Base-by-base conservation (phyloP, 2,113 vertebrate genomes). In the Apodemus speciosus region DNA sequence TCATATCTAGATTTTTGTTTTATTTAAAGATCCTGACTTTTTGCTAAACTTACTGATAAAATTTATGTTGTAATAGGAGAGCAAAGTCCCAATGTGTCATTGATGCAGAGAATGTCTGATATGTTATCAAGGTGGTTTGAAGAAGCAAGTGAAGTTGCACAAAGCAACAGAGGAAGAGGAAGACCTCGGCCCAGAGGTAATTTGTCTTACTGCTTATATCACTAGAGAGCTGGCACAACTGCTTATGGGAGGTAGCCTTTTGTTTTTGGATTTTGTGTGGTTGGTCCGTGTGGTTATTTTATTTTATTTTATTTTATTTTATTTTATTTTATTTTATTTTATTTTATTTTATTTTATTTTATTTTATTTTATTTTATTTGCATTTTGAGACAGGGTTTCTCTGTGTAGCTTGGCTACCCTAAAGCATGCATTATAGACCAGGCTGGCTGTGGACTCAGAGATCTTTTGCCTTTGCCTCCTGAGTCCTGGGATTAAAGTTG, bases 91-190 rank as follows among this genome's bases (percentile, higher is more conserved):
- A 99, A 99, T 2, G 99, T 99, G 3, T 99, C 99, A 62, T 95
- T 99, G 97, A 99, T 99, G 99, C 99, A 99, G 97, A 99, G 99
- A 96, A 99, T 99, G 99, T 99, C 99, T 0, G 99, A 99, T 96
- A 99, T 99, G 99, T 97, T 99, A 91, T 99, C 99, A 21, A 98
- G 99, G 51, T 99, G 99, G 99, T 99, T 99, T 95, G 99, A 99
- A 97, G 99, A 99, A 97, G 99, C 99, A 95, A 99, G 99, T 43
- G 99, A 99, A 96, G 98, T 98, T 84, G 99, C 99, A 68, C 99
- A 99, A 96, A 98, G 98, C 98, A 99, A 97, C 97, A 98, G 99
- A 98, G 98, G 99, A 88, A 98, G 99, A 51, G 98, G 98, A 92
- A 98, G 99, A 96, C 97, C 99, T 4, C 98, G 98, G 15, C 98